Conservation (phyloP, 2,797 vertebrate species). For the Lacerta bilineata region DNA sequence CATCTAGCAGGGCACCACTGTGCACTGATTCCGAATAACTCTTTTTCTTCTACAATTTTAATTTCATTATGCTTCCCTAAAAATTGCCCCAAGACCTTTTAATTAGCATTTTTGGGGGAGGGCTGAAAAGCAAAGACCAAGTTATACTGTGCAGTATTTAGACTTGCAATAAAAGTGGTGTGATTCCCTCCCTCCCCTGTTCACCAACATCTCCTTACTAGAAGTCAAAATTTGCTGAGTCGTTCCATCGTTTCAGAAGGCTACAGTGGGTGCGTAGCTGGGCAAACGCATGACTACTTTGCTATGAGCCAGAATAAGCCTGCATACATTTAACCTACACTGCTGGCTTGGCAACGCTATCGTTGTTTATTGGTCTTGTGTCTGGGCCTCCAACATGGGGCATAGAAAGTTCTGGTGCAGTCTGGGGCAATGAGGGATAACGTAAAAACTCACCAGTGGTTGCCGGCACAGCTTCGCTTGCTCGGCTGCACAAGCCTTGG, state of each 20-base stretch:
- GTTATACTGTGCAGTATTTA: background rate
- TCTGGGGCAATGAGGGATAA: conserved; percentile 21
- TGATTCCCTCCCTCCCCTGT: background rate
- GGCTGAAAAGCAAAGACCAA: background rate
- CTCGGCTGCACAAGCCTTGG: conserved; percentile 81
- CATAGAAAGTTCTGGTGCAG: conserved; percentile 12
- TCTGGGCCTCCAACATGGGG: background rate
- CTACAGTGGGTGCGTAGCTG: background rate
- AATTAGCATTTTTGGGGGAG: background rate
- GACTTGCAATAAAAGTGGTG: background rate
- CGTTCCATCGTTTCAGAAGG: background rate
- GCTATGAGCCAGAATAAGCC: background rate
- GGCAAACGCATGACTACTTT: background rate
- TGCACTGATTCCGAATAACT: background rate
- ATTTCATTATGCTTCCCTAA: background rate
- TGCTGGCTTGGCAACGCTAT: background rate
- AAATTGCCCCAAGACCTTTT: background rate
- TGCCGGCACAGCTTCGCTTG: conserved; percentile 87
- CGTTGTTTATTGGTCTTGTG: background rate
- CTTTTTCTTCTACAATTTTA: background rate
- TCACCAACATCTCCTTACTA: background rate
- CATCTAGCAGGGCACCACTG: no score
- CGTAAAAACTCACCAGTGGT: conserved; percentile 84
- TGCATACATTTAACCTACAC: background rate
- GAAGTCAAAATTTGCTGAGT: background rate